Conservation (phyloP, 2,797 vertebrate genomes). For the Pagetopsis macropterus region DNA sequence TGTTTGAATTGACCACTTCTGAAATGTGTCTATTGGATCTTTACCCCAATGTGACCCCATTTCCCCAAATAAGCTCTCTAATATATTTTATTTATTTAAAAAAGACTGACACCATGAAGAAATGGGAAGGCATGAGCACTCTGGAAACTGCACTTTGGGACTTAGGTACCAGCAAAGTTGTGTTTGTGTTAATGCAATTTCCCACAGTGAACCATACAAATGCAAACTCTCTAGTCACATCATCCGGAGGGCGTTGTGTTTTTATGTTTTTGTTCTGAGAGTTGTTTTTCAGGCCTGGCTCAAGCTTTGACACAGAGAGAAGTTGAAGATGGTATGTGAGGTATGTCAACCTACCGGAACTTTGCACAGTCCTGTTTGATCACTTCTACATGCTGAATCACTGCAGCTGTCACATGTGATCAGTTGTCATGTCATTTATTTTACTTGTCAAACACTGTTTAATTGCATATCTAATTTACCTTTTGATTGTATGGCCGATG, state of each 20-base stretch:
- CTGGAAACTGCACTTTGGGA: background rate
- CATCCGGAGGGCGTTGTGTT: background rate
- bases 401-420: background rate
- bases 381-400: background rate
- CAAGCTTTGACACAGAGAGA: slow-evolving; percentile 22
- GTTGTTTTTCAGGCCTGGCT: background rate
- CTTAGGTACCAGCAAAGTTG: too few relatives aligned
- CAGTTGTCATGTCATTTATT: background rate
- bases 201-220: background rate
- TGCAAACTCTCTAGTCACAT: background rate
- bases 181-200: too few relatives aligned
- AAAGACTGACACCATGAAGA: background rate
- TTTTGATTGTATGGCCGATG: background rate
- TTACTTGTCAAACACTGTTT: background rate
- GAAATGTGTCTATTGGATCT: background rate
- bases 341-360: slow-evolving; percentile 51
- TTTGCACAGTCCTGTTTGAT: background rate
- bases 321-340: slow-evolving; percentile 16
- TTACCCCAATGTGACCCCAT: background rate
- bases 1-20: background rate
- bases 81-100: background rate
- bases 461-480: background rate
- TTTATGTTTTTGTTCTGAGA: background rate
- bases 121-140: background rate
- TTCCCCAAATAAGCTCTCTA: background rate